These are phyloP conservation scores for Tamias sibiricus DNA, from an alignment of 2,113 vertebrate genomes.

Conservation along the genomic window DNA sequence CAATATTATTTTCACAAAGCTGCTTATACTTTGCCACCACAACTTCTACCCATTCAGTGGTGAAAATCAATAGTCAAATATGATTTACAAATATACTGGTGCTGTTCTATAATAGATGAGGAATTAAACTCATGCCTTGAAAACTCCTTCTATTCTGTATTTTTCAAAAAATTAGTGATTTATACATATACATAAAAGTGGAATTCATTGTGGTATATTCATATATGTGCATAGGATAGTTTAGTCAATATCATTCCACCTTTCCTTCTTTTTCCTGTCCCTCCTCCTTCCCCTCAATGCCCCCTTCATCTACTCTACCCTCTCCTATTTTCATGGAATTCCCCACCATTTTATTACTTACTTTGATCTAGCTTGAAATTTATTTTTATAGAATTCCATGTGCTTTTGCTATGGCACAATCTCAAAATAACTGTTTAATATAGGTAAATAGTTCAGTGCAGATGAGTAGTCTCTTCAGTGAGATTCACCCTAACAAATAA, in stretches of 20 bases:
- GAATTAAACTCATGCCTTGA: not conserved
- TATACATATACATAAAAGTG: no score
- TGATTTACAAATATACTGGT: not conserved
- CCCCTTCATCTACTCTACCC: no score
- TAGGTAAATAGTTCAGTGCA: not conserved
- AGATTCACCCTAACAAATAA: not conserved
- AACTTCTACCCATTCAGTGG: not conserved
- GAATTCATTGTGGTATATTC: no score
- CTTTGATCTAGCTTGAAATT: not conserved
- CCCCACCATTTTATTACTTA: no score
- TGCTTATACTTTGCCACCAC: not conserved
- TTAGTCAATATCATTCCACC: no score
- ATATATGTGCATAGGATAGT: no score
- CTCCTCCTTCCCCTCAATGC: no score
- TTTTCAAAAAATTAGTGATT: no score
- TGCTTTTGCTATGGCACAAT: not conserved
- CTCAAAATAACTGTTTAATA: not conserved
- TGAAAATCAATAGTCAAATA: not conserved
- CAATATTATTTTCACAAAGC: not conserved
- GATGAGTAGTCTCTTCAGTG: not conserved
- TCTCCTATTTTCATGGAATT: no score
- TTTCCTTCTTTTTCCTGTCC: no score
- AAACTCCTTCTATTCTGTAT: not conserved
- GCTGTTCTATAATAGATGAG: not conserved
- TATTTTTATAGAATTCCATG: not conserved